A percentile compares a stretch with the other conserved stretches of the same genome.
These are phyloP conservation scores for Ceratina calcarata DNA, from an alignment of 1,140 invertebrate genomes.

Conservation along the genomic window DNA sequence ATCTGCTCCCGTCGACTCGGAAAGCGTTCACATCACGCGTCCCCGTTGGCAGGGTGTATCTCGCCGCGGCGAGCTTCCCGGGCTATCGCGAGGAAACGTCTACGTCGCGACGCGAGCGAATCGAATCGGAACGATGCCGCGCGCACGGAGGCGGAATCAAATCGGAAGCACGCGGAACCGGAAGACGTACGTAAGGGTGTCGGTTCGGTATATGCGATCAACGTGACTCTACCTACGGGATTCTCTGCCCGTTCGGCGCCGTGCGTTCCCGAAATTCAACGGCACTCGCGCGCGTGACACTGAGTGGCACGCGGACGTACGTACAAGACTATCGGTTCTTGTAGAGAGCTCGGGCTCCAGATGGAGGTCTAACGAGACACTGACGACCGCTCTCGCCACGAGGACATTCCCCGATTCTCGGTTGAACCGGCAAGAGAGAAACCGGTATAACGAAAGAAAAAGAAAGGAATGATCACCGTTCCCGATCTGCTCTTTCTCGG, in stretches of 20 bases:
- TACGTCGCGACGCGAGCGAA: not conserved
- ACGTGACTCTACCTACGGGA: constrained; percentile 1
- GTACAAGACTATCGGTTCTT: constrained; percentile 39
- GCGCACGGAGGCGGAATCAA: not conserved
- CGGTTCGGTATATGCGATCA: not conserved
- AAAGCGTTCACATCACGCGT: constrained; percentile 3
- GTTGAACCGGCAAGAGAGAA: constrained; percentile 37
- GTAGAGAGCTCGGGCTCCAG: constrained; percentile 52
- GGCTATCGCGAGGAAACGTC: not conserved
- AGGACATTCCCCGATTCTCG: constrained; percentile 70
- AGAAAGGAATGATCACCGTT: constrained; percentile 46
- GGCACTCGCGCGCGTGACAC: constrained; percentile 22
- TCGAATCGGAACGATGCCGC: not conserved
- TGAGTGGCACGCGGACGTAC: constrained; percentile 18
- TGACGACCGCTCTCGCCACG: constrained; percentile 63
- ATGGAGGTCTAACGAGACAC: constrained; percentile 67
- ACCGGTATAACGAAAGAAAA: constrained; percentile 17
- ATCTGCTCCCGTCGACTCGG: too few species aligned
- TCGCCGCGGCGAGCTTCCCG: not conserved
- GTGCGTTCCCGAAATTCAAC: not conserved
- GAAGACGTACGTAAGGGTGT: not conserved
- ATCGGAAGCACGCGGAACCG: not conserved
- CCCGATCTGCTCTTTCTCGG: constrained; percentile 45
- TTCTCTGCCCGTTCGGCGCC: constrained; percentile 1
- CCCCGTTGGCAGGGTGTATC: constrained; percentile 1